These are phyloP conservation scores for Nemotelus pantherinus DNA, from an alignment of 2,888 invertebrate genomes.

Conservation along the genomic window DNA sequence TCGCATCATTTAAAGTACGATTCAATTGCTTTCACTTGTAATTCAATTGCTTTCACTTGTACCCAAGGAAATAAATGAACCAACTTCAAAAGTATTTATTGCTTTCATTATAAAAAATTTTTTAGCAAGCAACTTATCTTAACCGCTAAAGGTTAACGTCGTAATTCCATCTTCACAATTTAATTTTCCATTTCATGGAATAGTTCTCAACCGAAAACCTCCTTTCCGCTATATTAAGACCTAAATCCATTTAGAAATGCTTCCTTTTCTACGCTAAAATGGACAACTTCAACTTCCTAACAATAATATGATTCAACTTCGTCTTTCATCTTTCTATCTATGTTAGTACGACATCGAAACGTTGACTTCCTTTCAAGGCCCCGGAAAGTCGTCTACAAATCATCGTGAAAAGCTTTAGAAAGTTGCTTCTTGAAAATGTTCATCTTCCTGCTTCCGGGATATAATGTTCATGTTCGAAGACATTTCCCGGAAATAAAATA, in stretches of 20 bases:
- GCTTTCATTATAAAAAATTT: no score
- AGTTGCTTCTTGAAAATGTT: constrained; percentile 65
- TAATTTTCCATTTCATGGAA: no score
- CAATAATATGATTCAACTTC: constrained; percentile 30
- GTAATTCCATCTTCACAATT: no score
- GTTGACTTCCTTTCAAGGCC: constrained; percentile 35
- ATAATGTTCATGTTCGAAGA: constrained; percentile 66
- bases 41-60: no score
- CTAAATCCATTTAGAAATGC: constrained; percentile 24
- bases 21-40: no score
- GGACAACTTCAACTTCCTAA: constrained; percentile 35
- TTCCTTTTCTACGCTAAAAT: constrained; percentile 29
- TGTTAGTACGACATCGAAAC: constrained; percentile 4
- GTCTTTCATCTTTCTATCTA: background rate
- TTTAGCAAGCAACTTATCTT: no score
- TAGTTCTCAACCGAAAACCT: no score
- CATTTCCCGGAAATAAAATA: constrained; percentile 66
- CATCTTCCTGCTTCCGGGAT: constrained; percentile 66
- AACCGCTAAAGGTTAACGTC: no score
- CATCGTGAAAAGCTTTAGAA: constrained; percentile 57
- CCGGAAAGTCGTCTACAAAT: constrained; percentile 54
- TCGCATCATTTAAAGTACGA: no score
- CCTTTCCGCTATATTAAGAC: background rate
- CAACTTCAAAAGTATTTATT: no score
- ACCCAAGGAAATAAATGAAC: no score